Evolutionary conservation across 1,140 invertebrate genomes (phyloP).

Genomic region (Mylabris phalerata): DNA sequence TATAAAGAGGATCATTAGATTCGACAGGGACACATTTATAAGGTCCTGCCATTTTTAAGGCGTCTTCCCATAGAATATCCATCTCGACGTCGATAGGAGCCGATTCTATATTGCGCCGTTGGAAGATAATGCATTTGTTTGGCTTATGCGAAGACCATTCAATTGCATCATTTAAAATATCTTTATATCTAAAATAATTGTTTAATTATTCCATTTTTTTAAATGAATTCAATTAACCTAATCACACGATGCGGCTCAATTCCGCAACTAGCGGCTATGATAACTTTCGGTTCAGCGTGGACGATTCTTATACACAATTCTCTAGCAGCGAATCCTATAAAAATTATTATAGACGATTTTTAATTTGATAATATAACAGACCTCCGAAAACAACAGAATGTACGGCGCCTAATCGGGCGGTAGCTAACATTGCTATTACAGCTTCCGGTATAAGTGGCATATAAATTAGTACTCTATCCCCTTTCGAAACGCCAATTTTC

Average conservation of each 20-base stretch:
- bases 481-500: slow-evolving; percentile 64
- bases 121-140: slow-evolving; percentile 72
- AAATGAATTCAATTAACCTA: slow-evolving; percentile 45
- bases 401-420: slow-evolving; percentile 71
- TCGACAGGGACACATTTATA: slow-evolving; percentile 78
- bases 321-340: slow-evolving; percentile 75
- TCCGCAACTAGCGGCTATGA: slow-evolving; percentile 85
- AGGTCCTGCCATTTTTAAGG: slow-evolving; percentile 54
- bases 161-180: slow-evolving; percentile 81
- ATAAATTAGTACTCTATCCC: slow-evolving; percentile 78
- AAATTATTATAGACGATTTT: slow-evolving; percentile 14
- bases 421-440: slow-evolving; percentile 77
- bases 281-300: slow-evolving; percentile 79
- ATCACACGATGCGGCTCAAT: slow-evolving; percentile 80
- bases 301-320: slow-evolving; percentile 80
- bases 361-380: slow-evolving; percentile 36
- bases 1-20: slow-evolving; percentile 84
- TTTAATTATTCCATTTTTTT: not conserved
- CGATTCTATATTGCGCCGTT: slow-evolving; percentile 60
- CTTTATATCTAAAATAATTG: slow-evolving; percentile 65
- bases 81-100: slow-evolving; percentile 52
- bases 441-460: slow-evolving; percentile 89
- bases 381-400: slow-evolving; percentile 87
- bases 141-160: slow-evolving; percentile 62
- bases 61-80: slow-evolving; percentile 74